A percentile compares a stretch with the other conserved stretches of the same genome.
Evolutionary conservation across 2,797 vertebrate genomes (phyloP).

Genomic region (Muscicapa comitata): DNA sequence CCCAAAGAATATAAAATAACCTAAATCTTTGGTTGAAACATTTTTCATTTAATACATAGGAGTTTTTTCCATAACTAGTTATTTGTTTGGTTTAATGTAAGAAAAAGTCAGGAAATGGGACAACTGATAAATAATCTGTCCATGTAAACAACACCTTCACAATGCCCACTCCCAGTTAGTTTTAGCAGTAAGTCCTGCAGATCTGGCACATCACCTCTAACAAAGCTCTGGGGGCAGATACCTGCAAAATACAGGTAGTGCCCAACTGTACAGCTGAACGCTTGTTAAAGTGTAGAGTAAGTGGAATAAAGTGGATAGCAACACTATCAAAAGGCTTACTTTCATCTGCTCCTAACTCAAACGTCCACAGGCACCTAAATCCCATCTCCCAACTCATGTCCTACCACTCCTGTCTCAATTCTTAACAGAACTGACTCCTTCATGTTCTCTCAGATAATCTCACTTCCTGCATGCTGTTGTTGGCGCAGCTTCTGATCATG

Average conservation of each 20-base stretch:
- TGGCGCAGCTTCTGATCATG: not conserved
- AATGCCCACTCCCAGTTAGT: not conserved
- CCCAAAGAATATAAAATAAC: not conserved
- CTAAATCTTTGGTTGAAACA: not conserved
- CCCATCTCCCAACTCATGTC: not conserved
- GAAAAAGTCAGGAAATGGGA: not conserved
- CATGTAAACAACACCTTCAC: not conserved
- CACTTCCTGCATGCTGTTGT: not conserved
- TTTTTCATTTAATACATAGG: not conserved
- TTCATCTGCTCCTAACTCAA: not conserved
- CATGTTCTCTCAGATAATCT: not conserved
- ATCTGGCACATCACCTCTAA: fast-evolving
- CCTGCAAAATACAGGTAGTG: not conserved
- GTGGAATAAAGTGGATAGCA: not conserved
- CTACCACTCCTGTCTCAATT: not conserved
- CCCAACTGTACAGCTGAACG: not conserved
- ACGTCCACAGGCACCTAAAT: not conserved
- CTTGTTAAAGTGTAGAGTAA: not conserved
- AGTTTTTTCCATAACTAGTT: not conserved
- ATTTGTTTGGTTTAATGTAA: not conserved
- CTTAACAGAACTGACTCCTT: not conserved
- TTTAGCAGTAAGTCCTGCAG: not conserved
- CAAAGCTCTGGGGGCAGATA: not conserved
- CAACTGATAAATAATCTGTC: not conserved
- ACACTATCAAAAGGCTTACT: not conserved